Percentiles rank a stretch among this genome's conserved stretches.
phyloP scores from a whole-genome alignment of 2,797 vertebrate genomes.

The Pachyuromys duprasi region DNA sequence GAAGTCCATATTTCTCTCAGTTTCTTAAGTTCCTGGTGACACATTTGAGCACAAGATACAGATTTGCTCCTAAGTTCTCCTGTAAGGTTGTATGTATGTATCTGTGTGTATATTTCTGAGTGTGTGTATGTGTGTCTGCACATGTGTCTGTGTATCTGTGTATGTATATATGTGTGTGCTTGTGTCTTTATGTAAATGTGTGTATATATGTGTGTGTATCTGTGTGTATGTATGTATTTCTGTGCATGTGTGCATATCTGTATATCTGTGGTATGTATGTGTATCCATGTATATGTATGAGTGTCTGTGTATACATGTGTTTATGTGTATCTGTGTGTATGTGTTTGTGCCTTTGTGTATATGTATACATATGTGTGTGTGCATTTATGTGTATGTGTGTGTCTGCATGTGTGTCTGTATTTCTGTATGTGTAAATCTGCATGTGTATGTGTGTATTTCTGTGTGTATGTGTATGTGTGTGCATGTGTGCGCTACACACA shows the following conservation, averaged over 20 bases:
- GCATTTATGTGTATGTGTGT: not conserved
- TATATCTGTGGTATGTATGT: not conserved
- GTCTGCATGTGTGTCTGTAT: not conserved
- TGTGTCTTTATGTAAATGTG: not conserved
- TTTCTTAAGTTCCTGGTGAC: not conserved
- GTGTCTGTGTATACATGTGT: not conserved
- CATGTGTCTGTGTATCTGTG: accelerated
- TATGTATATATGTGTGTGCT: not conserved
- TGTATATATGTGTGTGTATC: not conserved
- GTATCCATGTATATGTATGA: not conserved
- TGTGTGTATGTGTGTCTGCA: not conserved
- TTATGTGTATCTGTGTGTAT: not conserved
- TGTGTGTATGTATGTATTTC: not conserved
- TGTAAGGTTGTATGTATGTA: not conserved
- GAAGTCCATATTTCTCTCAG: not conserved
- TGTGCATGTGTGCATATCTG: not conserved
- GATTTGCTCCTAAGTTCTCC: not conserved
- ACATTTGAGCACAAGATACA: not conserved
- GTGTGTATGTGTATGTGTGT: too few relatives aligned
- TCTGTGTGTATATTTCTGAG: not conserved
- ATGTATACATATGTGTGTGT: not conserved
- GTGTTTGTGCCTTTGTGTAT: not conserved
- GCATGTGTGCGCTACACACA: too few relatives aligned
- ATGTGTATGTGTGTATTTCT: not conserved
- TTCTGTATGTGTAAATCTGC: not conserved